phyloP scores from a whole-genome alignment of 2,797 vertebrate genomes.

The Protonibea diacanthus region DNA sequence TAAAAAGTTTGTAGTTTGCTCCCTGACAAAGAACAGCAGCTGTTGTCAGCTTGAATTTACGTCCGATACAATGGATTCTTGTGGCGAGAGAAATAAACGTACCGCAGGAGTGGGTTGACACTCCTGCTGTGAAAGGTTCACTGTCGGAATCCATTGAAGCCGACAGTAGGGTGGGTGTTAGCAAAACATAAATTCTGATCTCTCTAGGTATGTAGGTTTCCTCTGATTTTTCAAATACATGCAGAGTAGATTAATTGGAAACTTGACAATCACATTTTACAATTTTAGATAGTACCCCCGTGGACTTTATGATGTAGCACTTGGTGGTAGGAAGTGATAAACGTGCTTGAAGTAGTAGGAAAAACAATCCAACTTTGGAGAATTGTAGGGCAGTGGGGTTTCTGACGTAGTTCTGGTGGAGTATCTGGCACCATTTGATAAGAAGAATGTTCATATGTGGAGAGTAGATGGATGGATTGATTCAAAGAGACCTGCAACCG shows the following conservation, averaged over 20 bases:
- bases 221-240: not conserved
- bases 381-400: too few species aligned
- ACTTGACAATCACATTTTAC: too few species aligned
- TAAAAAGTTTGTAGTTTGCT: conserved; percentile 1
- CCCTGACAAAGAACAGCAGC: conserved; percentile 6
- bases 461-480: not conserved
- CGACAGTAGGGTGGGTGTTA: not conserved
- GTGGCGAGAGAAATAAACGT: not conserved
- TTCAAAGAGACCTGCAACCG: not conserved
- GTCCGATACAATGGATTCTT: not conserved
- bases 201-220: not conserved
- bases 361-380: too few species aligned
- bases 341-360: too few species aligned
- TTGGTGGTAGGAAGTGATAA: too few species aligned
- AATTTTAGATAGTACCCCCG: too few species aligned
- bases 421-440: too few species aligned
- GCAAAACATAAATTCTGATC: not conserved
- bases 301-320: too few species aligned
- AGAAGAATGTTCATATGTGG: not conserved
- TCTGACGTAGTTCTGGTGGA: too few species aligned
- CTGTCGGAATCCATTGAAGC: not conserved
- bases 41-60: conserved; percentile 20
- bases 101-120: not conserved
- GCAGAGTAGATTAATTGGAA: not conserved
- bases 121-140: conserved; percentile 1